Evolutionary conservation across 2,797 vertebrate species (phyloP).

Genomic region (Ciconia nigra): DNA sequence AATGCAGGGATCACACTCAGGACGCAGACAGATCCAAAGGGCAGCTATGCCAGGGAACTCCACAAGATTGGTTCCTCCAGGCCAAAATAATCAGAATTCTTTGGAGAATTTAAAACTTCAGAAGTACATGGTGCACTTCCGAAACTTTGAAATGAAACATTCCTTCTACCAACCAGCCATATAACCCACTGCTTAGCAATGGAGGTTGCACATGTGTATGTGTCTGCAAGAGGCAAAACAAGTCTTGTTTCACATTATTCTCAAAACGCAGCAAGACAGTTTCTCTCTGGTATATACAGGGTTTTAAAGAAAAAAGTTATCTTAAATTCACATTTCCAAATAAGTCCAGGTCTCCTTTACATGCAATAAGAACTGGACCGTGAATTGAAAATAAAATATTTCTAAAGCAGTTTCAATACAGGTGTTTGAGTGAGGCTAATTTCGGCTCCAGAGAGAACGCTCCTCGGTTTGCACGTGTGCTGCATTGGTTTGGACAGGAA

Average conservation of each 20-base stretch:
- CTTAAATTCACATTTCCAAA: not conserved
- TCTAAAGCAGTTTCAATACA: not conserved
- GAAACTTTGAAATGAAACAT: constrained; percentile 7
- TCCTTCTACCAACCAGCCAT: not conserved
- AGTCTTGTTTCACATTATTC: not conserved
- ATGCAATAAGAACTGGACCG: not conserved
- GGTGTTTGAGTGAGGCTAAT: not conserved
- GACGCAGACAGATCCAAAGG: not conserved
- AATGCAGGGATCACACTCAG: rapidly evolving
- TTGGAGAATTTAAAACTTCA: not conserved
- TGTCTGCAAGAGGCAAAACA: not conserved
- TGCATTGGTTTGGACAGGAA: rapidly evolving
- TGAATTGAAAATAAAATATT: not conserved
- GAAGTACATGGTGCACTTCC: not conserved
- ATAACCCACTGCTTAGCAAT: not conserved
- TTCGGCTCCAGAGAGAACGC: not conserved
- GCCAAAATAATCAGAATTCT: constrained; percentile 2
- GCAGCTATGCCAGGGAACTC: not conserved
- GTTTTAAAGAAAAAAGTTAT: not conserved
- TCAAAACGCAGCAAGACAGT: not conserved
- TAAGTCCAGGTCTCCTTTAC: not conserved
- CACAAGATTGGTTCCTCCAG: not conserved
- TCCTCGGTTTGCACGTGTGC: not conserved
- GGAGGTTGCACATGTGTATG: rapidly evolving
- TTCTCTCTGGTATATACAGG: not conserved